phyloP scores from a whole-genome alignment of 2,888 invertebrate genomes.

The Zygothrica quintamaculata region DNA sequence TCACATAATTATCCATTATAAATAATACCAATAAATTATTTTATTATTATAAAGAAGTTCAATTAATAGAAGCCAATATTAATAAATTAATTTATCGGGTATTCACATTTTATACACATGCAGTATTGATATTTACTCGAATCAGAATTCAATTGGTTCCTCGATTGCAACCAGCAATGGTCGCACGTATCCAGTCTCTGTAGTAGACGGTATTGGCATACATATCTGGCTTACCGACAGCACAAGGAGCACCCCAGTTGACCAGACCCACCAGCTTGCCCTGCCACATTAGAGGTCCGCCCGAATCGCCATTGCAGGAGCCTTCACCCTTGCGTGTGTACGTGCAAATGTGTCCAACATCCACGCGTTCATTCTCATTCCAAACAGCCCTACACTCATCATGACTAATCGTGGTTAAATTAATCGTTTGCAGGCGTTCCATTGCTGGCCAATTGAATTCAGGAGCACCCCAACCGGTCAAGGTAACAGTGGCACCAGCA shows the following conservation, averaged over 20 bases:
- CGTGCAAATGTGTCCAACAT: constrained; percentile 87
- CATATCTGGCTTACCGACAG: constrained; percentile 77
- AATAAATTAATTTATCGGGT: too few relatives aligned
- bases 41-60: too few relatives aligned
- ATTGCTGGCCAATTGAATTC: constrained; percentile 84
- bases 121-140: too few relatives aligned
- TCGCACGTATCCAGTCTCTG: constrained; percentile 71
- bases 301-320: constrained; percentile 80
- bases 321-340: constrained; percentile 86
- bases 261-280: constrained; percentile 74
- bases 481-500: constrained; percentile 85
- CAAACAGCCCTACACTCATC: constrained; percentile 85
- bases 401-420: constrained; percentile 85
- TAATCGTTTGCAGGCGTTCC: constrained; percentile 86
- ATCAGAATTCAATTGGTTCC: constrained; percentile 30
- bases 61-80: too few relatives aligned
- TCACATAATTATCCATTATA: too few relatives aligned
- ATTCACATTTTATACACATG: too few relatives aligned
- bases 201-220: constrained; percentile 76
- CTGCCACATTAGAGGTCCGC: constrained; percentile 74
- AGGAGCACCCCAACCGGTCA: constrained; percentile 88
- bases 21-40: too few relatives aligned
- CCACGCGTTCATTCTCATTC: constrained; percentile 84
- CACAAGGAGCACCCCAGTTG: constrained; percentile 82
- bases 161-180: constrained; percentile 55